Conservation (phyloP, 2,113 vertebrate species). For the Paedocypris sp. region DNA sequence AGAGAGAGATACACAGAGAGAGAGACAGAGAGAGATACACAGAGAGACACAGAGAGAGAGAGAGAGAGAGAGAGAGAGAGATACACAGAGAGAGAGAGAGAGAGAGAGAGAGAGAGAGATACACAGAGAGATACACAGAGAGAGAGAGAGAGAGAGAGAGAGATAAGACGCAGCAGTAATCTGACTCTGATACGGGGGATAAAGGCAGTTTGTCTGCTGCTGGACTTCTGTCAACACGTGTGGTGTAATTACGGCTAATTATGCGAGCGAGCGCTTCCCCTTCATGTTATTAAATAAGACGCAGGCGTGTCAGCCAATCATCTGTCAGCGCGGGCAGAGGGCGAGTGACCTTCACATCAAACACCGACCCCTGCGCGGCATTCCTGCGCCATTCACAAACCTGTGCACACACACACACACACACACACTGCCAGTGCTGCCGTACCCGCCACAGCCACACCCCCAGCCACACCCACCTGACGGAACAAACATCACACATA, state of each 20-base stretch:
- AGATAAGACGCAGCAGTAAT: constrained; percentile 98
- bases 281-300: constrained; percentile 99
- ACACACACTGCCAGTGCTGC: too few relatives aligned
- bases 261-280: constrained; percentile 95
- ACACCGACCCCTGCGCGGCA: constrained; percentile 67
- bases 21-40: too few relatives aligned
- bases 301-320: constrained; percentile 78
- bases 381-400: too few relatives aligned
- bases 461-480: neutral
- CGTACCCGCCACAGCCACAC: constrained; percentile 64
- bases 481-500: constrained; percentile 1
- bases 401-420: too few relatives aligned
- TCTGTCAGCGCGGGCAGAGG: constrained; percentile 85
- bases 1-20: too few relatives aligned
- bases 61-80: too few relatives aligned
- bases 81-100: too few relatives aligned
- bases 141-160: constrained; percentile 65
- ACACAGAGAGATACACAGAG: too few relatives aligned
- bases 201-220: constrained; percentile 99
- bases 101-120: too few relatives aligned
- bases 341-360: constrained; percentile 96
- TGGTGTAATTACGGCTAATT: constrained; percentile 99
- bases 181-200: constrained; percentile 97
- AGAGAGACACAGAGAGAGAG: too few relatives aligned
- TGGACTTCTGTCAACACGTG: constrained; percentile 97